phyloP scores from a whole-genome alignment of 2,113 vertebrate species.

The Crotalus tigris region DNA sequence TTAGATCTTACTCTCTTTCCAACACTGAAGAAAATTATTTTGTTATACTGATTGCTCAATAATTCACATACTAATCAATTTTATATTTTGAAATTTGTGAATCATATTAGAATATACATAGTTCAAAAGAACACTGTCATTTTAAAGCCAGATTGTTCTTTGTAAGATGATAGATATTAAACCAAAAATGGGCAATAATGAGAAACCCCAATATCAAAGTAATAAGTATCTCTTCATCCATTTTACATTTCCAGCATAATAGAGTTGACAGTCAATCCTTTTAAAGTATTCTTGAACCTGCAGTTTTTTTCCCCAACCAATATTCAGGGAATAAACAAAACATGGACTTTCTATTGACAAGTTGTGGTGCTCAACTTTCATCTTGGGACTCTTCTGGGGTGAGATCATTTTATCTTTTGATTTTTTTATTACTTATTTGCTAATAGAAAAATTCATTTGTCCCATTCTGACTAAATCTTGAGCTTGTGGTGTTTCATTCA shows the following conservation, averaged over 20 bases:
- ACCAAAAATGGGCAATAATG: neutral
- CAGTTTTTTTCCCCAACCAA: neutral
- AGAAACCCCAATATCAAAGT: neutral
- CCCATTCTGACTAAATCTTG: neutral
- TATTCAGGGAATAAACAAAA: neutral
- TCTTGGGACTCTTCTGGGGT: neutral
- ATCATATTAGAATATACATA: neutral
- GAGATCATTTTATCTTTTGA: neutral
- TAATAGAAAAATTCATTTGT: neutral
- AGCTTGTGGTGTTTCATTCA: neutral
- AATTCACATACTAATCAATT: neutral
- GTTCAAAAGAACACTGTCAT: neutral
- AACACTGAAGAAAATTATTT: neutral
- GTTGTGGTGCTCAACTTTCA: neutral
- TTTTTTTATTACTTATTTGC: neutral
- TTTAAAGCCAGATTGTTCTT: neutral
- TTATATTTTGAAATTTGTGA: neutral
- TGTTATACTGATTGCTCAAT: neutral
- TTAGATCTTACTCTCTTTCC: neutral
- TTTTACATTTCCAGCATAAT: neutral
- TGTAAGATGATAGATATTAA: neutral
- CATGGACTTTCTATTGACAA: neutral
- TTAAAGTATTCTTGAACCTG: neutral
- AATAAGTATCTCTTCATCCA: neutral
- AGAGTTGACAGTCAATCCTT: neutral